These are phyloP conservation scores for Daktulosphaira vitifoliae DNA, from an alignment of 1,140 invertebrate species.

Conservation along the genomic window DNA sequence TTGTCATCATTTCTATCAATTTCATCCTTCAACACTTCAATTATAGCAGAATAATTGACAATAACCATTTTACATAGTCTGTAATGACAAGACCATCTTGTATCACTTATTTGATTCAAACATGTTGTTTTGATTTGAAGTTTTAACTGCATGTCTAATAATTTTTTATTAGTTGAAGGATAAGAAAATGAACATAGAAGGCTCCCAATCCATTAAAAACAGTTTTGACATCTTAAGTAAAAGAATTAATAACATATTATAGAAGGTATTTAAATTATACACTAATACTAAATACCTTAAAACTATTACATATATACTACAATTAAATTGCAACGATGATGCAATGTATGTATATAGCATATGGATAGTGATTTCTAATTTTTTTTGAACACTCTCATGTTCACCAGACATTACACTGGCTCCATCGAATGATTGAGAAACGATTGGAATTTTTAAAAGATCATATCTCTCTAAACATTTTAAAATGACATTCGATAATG, in stretches of 20 bases:
- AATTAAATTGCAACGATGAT: constrained; percentile 3
- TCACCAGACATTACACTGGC: constrained; percentile 31
- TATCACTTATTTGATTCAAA: neutral
- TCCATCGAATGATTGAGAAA: constrained; percentile 34
- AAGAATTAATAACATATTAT: neutral
- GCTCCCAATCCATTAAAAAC: neutral
- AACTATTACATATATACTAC: neutral
- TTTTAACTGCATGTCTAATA: neutral
- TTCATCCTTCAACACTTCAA: neutral
- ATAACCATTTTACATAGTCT: neutral
- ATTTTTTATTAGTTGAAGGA: neutral
- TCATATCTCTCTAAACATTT: neutral
- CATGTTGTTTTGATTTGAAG: neutral
- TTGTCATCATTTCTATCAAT: neutral
- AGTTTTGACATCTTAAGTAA: neutral
- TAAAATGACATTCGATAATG: neutral
- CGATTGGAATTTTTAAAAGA: neutral
- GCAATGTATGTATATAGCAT: constrained; percentile 36
- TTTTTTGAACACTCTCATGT: constrained; percentile 8
- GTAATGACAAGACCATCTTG: neutral
- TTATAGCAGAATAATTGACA: neutral
- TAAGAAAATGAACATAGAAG: neutral
- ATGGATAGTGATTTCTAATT: constrained; percentile 28
- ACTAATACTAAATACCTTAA: constrained; percentile 2
- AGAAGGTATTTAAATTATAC: neutral